Conservation (phyloP, 2,113 vertebrate species). For the Elaphurus davidianus region DNA sequence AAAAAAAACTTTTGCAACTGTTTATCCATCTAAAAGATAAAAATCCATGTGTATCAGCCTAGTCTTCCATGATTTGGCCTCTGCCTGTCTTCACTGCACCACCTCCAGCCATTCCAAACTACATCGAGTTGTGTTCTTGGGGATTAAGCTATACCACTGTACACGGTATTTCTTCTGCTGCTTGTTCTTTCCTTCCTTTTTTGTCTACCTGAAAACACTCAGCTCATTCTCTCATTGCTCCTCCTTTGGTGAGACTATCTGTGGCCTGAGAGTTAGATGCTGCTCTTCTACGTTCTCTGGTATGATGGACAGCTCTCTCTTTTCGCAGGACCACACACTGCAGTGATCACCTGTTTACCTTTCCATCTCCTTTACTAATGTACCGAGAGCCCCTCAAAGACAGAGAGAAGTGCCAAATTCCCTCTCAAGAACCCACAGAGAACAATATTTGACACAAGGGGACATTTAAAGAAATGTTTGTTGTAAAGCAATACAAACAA, state of each 20-base stretch:
- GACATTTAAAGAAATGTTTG: neutral
- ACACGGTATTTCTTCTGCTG: neutral
- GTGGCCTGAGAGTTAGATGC: neutral
- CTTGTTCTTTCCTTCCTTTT: neutral
- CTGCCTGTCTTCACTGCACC: neutral
- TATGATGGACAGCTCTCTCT: neutral
- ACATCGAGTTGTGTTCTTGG: neutral
- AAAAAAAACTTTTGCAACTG: neutral
- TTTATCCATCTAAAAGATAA: neutral
- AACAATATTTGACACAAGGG: neutral
- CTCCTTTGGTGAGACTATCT: neutral
- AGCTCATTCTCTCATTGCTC: neutral
- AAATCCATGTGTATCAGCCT: neutral
- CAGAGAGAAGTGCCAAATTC: conserved; percentile 1
- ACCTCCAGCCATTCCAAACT: neutral
- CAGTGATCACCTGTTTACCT: neutral
- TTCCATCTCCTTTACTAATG: neutral
- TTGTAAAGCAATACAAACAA: neutral
- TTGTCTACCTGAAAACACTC: neutral
- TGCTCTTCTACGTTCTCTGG: neutral
- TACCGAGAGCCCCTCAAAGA: neutral
- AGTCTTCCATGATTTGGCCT: neutral
- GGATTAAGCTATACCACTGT: neutral
- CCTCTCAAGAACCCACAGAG: neutral
- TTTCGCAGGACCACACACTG: neutral